Conservation (phyloP, 2,888 invertebrate species). For the Tenthredo amoena region DNA sequence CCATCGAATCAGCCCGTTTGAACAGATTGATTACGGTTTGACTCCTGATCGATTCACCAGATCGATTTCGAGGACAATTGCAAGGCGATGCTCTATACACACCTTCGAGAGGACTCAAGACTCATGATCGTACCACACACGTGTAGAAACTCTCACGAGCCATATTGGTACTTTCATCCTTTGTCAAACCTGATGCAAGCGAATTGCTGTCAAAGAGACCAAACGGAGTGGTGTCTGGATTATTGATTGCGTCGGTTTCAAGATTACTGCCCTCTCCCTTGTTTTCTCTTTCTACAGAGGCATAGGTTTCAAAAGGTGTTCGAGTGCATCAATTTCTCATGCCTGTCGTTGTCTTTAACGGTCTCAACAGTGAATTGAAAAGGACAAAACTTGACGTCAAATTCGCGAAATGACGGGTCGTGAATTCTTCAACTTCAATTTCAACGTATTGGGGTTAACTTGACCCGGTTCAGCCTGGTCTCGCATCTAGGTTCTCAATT, state of each 20-base stretch:
- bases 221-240: not conserved
- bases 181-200: not conserved
- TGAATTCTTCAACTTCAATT: not conserved
- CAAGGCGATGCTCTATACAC: not conserved
- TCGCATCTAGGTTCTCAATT: not conserved
- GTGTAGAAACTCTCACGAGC: not conserved
- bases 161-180: not conserved
- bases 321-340: not conserved
- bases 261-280: not conserved
- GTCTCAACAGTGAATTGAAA: not conserved
- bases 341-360: too few species aligned
- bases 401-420: not conserved
- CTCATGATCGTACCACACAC: not conserved
- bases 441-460: not conserved
- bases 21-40: conserved; percentile 26
- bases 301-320: not conserved
- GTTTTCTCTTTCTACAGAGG: not conserved
- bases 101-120: not conserved
- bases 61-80: not conserved
- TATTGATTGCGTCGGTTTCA: not conserved
- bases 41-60: conserved; percentile 10
- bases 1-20: conserved; percentile 14
- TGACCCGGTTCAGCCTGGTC: not conserved
- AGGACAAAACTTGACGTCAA: not conserved
- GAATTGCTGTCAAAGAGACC: not conserved